Evolutionary conservation across 2,888 invertebrate genomes (phyloP).

Genomic region (Athalia cordata): DNA sequence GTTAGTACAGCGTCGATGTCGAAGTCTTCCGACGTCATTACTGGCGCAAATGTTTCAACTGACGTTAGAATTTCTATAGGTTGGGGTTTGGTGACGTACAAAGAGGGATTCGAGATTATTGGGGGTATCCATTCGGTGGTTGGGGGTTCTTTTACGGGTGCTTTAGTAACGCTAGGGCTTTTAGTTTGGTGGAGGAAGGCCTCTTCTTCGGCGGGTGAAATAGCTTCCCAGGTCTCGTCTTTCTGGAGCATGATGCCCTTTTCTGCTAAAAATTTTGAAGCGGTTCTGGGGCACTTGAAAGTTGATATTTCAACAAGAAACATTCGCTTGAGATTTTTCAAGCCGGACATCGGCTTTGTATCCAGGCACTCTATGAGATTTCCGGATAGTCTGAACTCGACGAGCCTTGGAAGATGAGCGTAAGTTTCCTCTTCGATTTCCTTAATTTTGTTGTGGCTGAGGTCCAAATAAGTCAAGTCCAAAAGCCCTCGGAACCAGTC

Average conservation of each 20-base stretch:
- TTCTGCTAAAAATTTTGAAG: constrained; percentile 57
- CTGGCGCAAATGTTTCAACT: constrained; percentile 7
- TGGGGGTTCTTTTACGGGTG: neutral
- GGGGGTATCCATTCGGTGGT: neutral
- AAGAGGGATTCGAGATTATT: neutral
- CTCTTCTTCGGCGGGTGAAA: neutral
- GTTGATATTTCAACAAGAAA: constrained; percentile 64
- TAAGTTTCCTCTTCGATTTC: constrained; percentile 65
- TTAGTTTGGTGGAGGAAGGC: neutral
- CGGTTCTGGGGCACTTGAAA: constrained; percentile 65
- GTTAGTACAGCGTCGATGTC: neutral
- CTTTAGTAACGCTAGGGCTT: no score
- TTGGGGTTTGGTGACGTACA: neutral
- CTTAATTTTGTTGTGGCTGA: constrained; percentile 66
- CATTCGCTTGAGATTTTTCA: constrained; percentile 60
- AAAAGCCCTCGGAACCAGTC: constrained; percentile 64
- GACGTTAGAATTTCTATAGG: neutral
- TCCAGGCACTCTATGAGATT: constrained; percentile 66
- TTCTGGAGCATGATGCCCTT: constrained; percentile 59
- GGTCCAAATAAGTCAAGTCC: constrained; percentile 64
- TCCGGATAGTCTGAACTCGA: constrained; percentile 67
- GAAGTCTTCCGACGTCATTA: neutral
- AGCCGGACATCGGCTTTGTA: constrained; percentile 55
- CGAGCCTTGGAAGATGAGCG: constrained; percentile 59
- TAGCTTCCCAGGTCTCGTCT: constrained; percentile 61